A percentile compares a stretch with the other conserved stretches of the same genome.
These are phyloP conservation scores for Pantala flavescens DNA, from an alignment of 1,140 invertebrate genomes.

Conservation along the genomic window DNA sequence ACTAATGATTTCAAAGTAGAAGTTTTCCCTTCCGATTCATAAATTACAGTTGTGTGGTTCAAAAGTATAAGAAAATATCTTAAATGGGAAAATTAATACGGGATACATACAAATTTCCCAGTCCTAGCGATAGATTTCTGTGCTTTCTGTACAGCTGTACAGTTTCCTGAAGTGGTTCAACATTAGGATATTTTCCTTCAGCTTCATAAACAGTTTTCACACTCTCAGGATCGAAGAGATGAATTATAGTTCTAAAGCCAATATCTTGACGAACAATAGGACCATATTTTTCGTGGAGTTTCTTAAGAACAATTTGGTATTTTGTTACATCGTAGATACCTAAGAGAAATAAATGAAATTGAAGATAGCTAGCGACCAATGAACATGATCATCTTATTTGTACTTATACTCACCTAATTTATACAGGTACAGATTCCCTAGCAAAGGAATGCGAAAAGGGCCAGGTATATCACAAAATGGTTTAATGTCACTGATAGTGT, in stretches of 20 bases:
- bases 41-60: no score
- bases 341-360: constrained; percentile 20
- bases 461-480: constrained; percentile 25
- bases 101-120: constrained; percentile 42
- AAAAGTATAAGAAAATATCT: no score
- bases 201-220: constrained; percentile 30
- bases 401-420: constrained; percentile 26
- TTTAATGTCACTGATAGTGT: neutral
- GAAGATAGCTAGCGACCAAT: neutral
- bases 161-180: constrained; percentile 41
- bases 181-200: constrained; percentile 39
- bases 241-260: constrained; percentile 28
- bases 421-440: constrained; percentile 27
- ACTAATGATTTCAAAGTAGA: no score
- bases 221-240: constrained; percentile 34
- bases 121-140: constrained; percentile 38
- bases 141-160: constrained; percentile 38
- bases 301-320: constrained; percentile 29
- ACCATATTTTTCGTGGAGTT: constrained; percentile 29
- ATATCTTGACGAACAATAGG: constrained; percentile 31
- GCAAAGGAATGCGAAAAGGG: constrained; percentile 24
- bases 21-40: no score
- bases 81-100: no score
- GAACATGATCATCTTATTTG: neutral
- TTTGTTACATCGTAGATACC: constrained; percentile 28